Evolutionary conservation across 53 echinoderm and acorn worm genomes (phyloP).

Genomic region (Mesocentrotus franciscanus): DNA sequence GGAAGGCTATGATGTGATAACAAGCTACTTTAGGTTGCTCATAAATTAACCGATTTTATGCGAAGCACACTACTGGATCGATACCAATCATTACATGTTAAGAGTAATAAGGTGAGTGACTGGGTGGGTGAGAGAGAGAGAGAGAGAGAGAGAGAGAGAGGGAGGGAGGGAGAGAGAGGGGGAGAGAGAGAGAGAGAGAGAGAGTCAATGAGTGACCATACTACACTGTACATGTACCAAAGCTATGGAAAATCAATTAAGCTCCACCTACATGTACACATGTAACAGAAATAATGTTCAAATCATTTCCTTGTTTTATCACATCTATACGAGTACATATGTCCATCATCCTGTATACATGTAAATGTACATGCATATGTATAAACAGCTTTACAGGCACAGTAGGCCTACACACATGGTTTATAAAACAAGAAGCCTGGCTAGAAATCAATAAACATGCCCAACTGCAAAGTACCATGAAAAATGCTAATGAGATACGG

Average conservation of each 20-base stretch:
- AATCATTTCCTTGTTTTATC: background rate
- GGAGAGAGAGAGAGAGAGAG: background rate
- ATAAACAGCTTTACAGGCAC: too few relatives aligned
- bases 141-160: background rate
- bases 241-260: background rate
- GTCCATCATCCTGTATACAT: too few relatives aligned
- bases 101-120: background rate
- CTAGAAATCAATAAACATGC: too few relatives aligned
- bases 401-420: too few relatives aligned
- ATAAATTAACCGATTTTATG: conserved; percentile 12
- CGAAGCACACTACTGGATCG: background rate
- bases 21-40: background rate
- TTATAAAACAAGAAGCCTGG: too few relatives aligned
- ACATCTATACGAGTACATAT: too few relatives aligned
- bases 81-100: background rate
- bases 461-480: too few relatives aligned
- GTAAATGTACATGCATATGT: too few relatives aligned
- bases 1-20: conserved; percentile 41
- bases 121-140: background rate
- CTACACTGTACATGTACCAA: background rate
- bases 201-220: background rate
- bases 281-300: background rate
- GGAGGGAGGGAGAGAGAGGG: background rate
- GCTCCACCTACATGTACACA: background rate
- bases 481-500: too few relatives aligned